Conservation (phyloP, 1,140 invertebrate genomes). For the Scaptomyza montana region DNA sequence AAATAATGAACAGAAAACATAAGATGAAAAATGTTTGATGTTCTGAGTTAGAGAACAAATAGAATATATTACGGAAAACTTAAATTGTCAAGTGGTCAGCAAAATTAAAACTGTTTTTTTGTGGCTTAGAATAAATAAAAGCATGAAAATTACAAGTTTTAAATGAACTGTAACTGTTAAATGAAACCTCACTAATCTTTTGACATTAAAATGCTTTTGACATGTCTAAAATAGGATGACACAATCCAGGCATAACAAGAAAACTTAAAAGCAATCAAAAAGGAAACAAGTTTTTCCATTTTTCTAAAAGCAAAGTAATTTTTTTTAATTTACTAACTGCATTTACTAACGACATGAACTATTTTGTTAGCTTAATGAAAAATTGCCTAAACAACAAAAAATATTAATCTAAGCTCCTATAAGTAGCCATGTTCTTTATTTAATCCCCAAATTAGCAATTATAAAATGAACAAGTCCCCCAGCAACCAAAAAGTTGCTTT, state of each 20-base stretch:
- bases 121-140: no score
- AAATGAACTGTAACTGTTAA: no score
- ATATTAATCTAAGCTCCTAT: background rate
- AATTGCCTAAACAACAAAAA: background rate
- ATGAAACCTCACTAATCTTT: no score
- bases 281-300: no score
- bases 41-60: background rate
- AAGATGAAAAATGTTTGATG: slow-evolving; percentile 1
- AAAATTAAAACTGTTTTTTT: no score
- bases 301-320: no score
- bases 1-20: background rate
- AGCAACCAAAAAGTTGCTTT: background rate
- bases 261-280: background rate
- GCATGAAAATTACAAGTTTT: no score
- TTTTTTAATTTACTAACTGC: no score
- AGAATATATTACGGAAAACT: background rate
- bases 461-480: slow-evolving; percentile 9
- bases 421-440: slow-evolving; percentile 10
- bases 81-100: no score
- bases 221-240: no score
- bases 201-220: no score
- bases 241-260: no score
- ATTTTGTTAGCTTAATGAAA: background rate
- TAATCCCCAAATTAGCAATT: slow-evolving; percentile 32
- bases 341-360: background rate